Conservation (phyloP, 2,113 vertebrate genomes). For the Burhinus bistriatus region DNA sequence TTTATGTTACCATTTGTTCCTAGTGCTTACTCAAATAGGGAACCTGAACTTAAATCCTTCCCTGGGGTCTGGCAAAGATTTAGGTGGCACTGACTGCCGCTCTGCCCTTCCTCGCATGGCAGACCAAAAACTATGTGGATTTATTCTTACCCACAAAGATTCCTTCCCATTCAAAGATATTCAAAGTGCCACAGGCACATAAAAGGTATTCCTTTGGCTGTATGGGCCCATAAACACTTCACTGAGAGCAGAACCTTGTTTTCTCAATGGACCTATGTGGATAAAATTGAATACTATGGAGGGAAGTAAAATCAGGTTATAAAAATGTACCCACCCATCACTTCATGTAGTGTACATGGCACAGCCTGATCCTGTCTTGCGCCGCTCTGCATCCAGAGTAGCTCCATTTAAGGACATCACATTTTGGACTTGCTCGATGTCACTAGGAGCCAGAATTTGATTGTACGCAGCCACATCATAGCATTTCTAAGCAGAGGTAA, state of each 20-base stretch:
- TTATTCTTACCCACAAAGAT: slow-evolving; percentile 67
- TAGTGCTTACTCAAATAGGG: slow-evolving; percentile 47
- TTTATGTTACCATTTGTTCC: slow-evolving; percentile 59
- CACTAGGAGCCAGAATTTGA: background rate
- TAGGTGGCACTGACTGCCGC: slow-evolving; percentile 37
- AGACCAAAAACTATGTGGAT: slow-evolving; percentile 62
- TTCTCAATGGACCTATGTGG: slow-evolving; percentile 58
- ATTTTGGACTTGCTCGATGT: background rate
- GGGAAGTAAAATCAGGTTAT: slow-evolving; percentile 56
- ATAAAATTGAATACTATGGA: slow-evolving; percentile 59
- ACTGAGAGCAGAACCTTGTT: slow-evolving; percentile 62
- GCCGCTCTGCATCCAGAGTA: background rate
- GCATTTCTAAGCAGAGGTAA: background rate
- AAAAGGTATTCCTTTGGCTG: slow-evolving; percentile 61
- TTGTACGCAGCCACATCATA: background rate
- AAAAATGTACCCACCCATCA: slow-evolving; percentile 55
- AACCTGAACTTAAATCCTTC: slow-evolving; percentile 59
- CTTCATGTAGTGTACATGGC: background rate
- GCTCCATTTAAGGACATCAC: background rate
- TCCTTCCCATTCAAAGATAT: slow-evolving; percentile 68
- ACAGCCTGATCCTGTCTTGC: background rate
- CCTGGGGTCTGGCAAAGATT: slow-evolving; percentile 65
- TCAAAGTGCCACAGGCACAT: slow-evolving; percentile 57
- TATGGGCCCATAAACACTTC: slow-evolving; percentile 62
- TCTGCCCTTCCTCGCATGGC: slow-evolving; percentile 65